These are phyloP conservation scores for Serrognathus titanus DNA, from an alignment of 2,888 invertebrate genomes.

Conservation along the genomic window DNA sequence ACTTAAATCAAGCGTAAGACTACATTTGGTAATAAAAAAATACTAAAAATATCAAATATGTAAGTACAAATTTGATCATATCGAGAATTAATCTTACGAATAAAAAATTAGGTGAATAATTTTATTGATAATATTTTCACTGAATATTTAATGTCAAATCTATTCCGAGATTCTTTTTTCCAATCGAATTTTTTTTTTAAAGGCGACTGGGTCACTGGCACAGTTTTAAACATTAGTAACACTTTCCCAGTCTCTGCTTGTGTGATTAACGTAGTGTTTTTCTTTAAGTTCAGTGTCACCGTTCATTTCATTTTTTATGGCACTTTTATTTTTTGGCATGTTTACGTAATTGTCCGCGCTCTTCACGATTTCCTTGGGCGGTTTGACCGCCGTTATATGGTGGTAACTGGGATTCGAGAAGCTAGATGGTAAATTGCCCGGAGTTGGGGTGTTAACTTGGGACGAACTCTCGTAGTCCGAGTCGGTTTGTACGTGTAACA, in stretches of 20 bases:
- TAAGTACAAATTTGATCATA: no score
- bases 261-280: constrained; percentile 40
- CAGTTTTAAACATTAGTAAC: constrained; percentile 2
- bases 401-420: constrained; percentile 46
- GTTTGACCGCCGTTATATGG: constrained; percentile 33
- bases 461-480: constrained; percentile 27
- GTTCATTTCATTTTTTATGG: constrained; percentile 32
- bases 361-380: constrained; percentile 34
- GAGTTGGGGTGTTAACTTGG: constrained; percentile 13
- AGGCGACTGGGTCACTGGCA: no score
- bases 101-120: no score
- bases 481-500: constrained; percentile 48
- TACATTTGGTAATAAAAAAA: no score
- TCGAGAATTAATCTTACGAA: no score
- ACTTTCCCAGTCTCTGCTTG: constrained; percentile 40
- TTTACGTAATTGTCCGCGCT: constrained; percentile 54
- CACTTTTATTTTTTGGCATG: constrained; percentile 52
- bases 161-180: no score
- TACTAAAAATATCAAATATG: no score
- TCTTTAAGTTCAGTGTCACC: constrained; percentile 17
- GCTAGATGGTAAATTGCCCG: constrained; percentile 29
- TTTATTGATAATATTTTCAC: no score
- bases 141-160: no score
- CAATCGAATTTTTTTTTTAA: no score
- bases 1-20: no score